phyloP scores from a whole-genome alignment of 2,797 vertebrate species.

The Tragelaphus eurycerus region DNA sequence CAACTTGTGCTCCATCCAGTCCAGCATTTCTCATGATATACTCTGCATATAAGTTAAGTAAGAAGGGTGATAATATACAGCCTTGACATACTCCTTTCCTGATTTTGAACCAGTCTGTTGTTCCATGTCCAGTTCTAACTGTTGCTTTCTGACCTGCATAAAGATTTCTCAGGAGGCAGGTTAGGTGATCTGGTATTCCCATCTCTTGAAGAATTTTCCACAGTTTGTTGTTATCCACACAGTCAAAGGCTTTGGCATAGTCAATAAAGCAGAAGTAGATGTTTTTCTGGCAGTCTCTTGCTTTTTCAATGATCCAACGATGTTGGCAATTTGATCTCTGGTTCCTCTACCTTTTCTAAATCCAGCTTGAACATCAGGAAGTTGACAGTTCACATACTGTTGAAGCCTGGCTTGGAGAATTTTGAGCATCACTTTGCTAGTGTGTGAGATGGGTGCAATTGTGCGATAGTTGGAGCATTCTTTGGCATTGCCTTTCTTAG shows the following conservation, averaged over 20 bases:
- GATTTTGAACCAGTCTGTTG: too few relatives aligned
- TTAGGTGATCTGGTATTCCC: too few relatives aligned
- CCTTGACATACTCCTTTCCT: too few relatives aligned
- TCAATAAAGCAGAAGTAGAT: not conserved
- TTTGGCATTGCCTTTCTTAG: not conserved
- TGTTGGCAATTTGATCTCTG: not conserved
- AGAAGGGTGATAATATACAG: too few relatives aligned
- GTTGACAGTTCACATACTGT: not conserved
- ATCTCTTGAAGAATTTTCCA: not conserved
- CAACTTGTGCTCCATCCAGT: too few relatives aligned
- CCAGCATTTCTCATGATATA: too few relatives aligned
- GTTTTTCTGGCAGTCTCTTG: not conserved
- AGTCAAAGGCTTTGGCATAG: not conserved
- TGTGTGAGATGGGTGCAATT: not conserved
- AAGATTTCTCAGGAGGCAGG: too few relatives aligned
- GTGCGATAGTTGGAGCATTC: not conserved
- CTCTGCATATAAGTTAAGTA: too few relatives aligned
- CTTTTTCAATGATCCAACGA: not conserved
- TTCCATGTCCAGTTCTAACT: too few relatives aligned
- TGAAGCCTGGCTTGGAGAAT: not conserved
- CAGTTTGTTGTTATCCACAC: not conserved
- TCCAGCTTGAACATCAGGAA: not conserved
- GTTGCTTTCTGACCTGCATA: too few relatives aligned
- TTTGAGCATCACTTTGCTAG: not conserved
- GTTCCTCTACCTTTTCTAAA: not conserved